Base-by-base conservation (phyloP, 2,113 vertebrate genomes). In the Pica pica region DNA sequence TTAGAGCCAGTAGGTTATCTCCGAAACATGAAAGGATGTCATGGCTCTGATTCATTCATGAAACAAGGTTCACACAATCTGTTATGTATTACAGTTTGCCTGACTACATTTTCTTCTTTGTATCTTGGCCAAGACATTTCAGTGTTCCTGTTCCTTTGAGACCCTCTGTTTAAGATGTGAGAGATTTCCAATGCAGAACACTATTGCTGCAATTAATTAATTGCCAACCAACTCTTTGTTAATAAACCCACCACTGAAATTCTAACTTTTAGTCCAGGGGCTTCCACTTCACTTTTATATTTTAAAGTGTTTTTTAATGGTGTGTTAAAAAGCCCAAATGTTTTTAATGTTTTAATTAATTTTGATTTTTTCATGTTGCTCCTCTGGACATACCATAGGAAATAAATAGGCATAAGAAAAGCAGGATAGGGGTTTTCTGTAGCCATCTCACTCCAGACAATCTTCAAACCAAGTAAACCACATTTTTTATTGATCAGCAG, bases 201-300 rank as follows among this genome's bases (percentile, higher is more conserved):
- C 74, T 88, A 82, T 87, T 94, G 49, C 4, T 86, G 44, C 42
- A 97, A 94, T 94, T 95, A 92, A 94, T 94, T 96, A 94, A 95
- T 92, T 92, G 53, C 70, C 56, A 90, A 50, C 7, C 24, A 35
- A n/a, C 7, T 53, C 50, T 83, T 88, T 93, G 42, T 63, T 67
- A 89, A 74, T 39, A 92, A 82, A 63, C 6, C 9, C 30, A 75
- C 24, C 10, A 28, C 8, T 56, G 16, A 61, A 95, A 92, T 71
- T 46, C 31, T 65, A 85, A 93, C 10, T 30, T 87, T 86, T 80
- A 16, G 28, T 92, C 18, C 64, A 41, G 14, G 24, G 42, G 16
- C 5, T 90, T 96, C 76, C 19, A 82, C 15, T 73, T 80, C 28
- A 42, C 9, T 71, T 94, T 87, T 68, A 49, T 69, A 60, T 76